Evolutionary conservation across 2,113 vertebrate species (phyloP).

Genomic region (Micromys minutus): DNA sequence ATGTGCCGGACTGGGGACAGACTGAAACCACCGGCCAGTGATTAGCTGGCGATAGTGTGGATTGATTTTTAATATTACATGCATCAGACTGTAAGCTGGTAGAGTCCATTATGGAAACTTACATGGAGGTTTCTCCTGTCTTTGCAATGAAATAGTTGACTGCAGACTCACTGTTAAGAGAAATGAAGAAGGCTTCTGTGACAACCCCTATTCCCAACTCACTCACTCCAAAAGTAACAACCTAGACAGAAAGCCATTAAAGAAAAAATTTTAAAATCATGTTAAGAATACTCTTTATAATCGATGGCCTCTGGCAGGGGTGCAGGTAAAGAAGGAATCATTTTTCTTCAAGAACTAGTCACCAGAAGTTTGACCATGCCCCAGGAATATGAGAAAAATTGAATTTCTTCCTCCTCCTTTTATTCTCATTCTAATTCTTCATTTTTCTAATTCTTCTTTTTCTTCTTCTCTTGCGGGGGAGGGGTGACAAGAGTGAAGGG

Average conservation of each 20-base stretch:
- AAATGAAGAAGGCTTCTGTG: background rate
- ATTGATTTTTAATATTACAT: too few relatives aligned
- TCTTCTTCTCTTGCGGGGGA: background rate
- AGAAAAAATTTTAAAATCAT: background rate
- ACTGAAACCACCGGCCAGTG: too few relatives aligned
- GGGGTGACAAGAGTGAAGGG: background rate
- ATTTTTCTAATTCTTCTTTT: too few relatives aligned
- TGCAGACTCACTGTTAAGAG: background rate
- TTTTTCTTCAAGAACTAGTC: background rate
- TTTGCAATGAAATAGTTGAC: background rate
- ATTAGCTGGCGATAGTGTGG: too few relatives aligned
- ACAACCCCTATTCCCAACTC: background rate
- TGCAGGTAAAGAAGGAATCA: background rate
- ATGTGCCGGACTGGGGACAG: too few relatives aligned
- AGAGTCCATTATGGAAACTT: background rate
- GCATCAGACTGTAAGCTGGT: background rate
- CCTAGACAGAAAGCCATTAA: background rate
- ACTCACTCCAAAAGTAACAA: background rate
- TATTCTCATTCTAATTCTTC: too few relatives aligned
- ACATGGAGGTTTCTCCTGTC: background rate
- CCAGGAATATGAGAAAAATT: background rate
- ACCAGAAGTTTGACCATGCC: background rate
- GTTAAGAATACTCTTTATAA: background rate
- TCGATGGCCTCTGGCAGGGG: background rate
- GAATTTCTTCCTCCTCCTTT: background rate